Conservation (phyloP, 2,113 vertebrate genomes). For the Sula dactylatra region DNA sequence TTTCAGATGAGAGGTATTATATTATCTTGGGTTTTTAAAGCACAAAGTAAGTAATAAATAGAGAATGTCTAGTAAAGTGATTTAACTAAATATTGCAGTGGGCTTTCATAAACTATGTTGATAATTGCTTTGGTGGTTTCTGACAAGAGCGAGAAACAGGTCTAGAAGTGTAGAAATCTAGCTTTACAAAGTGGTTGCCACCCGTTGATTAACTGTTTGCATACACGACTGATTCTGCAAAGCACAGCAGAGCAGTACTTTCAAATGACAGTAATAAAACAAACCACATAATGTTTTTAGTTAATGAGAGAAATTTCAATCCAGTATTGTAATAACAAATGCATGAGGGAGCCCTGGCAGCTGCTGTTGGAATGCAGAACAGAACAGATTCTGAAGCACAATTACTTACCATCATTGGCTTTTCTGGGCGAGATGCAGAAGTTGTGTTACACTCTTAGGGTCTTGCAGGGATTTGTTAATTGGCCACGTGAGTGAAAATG, state of each 20-base stretch:
- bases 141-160: neutral
- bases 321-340: neutral
- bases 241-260: neutral
- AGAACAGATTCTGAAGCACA: neutral
- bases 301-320: neutral
- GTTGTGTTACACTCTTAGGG: neutral
- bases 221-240: neutral
- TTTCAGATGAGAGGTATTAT: neutral
- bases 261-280: constrained; percentile 2
- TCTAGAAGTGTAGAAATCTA: neutral
- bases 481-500: neutral
- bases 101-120: neutral
- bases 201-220: neutral
- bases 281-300: neutral
- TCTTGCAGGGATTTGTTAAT: neutral
- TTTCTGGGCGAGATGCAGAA: neutral
- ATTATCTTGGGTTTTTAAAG: neutral
- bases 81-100: neutral
- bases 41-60: neutral
- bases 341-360: neutral
- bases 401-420: neutral
- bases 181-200: neutral
- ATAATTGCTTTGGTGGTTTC: neutral
- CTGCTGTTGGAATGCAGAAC: neutral
- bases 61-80: neutral